phyloP scores from a whole-genome alignment of 2,113 vertebrate species.

The Catagonus wagneri region DNA sequence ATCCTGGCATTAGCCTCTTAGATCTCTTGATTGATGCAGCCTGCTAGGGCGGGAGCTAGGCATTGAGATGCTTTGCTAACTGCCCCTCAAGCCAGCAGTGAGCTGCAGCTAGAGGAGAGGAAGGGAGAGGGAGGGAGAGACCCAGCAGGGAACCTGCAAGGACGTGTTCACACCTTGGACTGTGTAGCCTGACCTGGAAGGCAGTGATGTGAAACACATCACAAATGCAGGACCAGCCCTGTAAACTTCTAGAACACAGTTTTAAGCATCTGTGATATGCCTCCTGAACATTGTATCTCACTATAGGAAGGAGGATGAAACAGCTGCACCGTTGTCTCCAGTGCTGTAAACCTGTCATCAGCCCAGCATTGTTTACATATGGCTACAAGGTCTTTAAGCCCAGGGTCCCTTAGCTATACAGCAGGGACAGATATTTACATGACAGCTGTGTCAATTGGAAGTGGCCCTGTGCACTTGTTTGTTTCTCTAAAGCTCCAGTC shows the following conservation, averaged over 20 bases:
- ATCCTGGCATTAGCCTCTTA: not conserved
- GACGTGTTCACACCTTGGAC: fast-evolving
- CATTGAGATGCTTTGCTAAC: not conserved
- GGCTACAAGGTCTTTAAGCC: constrained; percentile 85
- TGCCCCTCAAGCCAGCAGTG: not conserved
- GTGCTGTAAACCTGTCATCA: constrained; percentile 88
- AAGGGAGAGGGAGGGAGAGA: not conserved
- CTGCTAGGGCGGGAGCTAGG: not conserved
- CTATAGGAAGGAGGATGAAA: constrained; percentile 83
- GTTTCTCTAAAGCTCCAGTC: constrained; percentile 77
- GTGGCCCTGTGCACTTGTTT: constrained; percentile 81
- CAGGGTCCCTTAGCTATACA: constrained; percentile 76
- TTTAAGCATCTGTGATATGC: constrained; percentile 67
- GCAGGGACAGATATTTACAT: constrained; percentile 78
- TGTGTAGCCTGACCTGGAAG: fast-evolving
- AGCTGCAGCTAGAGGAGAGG: not conserved
- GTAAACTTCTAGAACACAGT: not conserved
- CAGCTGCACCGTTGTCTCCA: constrained; percentile 86
- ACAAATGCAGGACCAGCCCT: constrained; percentile 34
- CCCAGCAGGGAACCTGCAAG: not conserved
- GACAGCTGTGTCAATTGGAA: constrained; percentile 89
- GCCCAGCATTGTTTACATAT: constrained; percentile 86
- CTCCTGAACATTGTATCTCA: constrained; percentile 79
- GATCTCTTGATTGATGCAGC: not conserved
- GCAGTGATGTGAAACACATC: not conserved